Base-by-base conservation (phyloP, 2,888 invertebrate species). In the Nomada fucata region DNA sequence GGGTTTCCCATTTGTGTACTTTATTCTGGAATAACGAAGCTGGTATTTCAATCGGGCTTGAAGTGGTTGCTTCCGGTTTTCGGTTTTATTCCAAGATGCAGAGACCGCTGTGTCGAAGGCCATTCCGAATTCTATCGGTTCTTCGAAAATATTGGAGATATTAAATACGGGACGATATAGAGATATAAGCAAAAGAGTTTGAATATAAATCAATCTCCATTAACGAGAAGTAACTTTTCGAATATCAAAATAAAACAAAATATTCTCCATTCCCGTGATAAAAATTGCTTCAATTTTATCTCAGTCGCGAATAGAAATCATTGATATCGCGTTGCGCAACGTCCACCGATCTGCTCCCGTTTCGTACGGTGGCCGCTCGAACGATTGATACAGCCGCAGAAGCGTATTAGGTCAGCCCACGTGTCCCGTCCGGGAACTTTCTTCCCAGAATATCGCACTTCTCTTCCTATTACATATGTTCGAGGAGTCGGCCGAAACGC, bases 341-440 rank as follows among this genome's bases (percentile, higher is more conserved):
- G 80, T 63, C 23, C 72, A 68, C 53, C 77, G 73, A 72, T 44
- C 64, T 11, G 23, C 77, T 50, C 63, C 20, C 50, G 65, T 60
- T 52, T 4, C 36, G 23, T 71, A 29, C 29, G 50, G 82, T 81
- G 67, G 76, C 78, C 75, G 82, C 71, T 74, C 60, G 78, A 86
- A 91, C 91, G 91, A 92, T 92, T 89, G 91, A 92, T 92, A n/a
- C n/a, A 87, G 91, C 86, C 89, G 87, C 83, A n/a, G 86, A 82
- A 86, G 86, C 87, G 87, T 89, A 90, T 90, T 88, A 89, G 90
- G 88, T 89, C 89, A 89, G 69, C 75, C 76, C 61, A 84, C 85
- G 79, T 81, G 79, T 57, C 73, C 63, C 74, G 79, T 71, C 70
- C 79, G 42, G 80, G 18, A 72, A 82, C 80, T 82, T 82, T 82